These are phyloP conservation scores for Exephanes ischioxanthus DNA, from an alignment of 2,888 invertebrate species.

Conservation along the genomic window DNA sequence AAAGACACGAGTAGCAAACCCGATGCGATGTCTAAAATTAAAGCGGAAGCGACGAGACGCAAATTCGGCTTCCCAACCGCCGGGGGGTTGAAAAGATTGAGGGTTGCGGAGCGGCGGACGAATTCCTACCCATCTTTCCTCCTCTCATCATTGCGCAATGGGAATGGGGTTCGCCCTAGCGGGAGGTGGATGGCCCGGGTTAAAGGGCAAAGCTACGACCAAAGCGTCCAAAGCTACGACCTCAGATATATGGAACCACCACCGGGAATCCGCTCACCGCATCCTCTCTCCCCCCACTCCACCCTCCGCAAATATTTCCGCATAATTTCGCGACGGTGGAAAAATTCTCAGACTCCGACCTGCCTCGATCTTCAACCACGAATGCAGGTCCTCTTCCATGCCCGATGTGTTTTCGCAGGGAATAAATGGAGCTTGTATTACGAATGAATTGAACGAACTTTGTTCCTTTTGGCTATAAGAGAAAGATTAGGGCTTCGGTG, in stretches of 20 bases:
- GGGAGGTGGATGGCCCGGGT: constrained; percentile 59
- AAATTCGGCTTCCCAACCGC: constrained; percentile 43
- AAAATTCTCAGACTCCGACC: constrained; percentile 42
- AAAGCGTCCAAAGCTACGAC: constrained; percentile 39
- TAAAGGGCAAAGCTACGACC: constrained; percentile 63
- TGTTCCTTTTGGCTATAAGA: not conserved
- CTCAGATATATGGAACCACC: constrained; percentile 17
- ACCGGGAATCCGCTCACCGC: constrained; percentile 6
- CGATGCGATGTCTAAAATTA: constrained; percentile 76
- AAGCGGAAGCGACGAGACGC: constrained; percentile 74
- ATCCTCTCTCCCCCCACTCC: constrained; percentile 27
- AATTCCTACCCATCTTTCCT: constrained; percentile 46
- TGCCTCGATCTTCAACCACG: constrained; percentile 27
- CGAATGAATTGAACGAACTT: not conserved
- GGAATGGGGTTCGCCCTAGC: constrained; percentile 53
- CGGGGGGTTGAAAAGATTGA: constrained; percentile 53
- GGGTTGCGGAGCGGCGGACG: constrained; percentile 28
- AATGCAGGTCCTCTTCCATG: constrained; percentile 15
- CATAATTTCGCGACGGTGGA: constrained; percentile 58
- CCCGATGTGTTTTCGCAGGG: not conserved
- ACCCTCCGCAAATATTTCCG: constrained; percentile 62
- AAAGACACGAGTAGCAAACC: constrained; percentile 42
- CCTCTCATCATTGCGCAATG: constrained; percentile 53
- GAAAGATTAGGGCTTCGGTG: no score
- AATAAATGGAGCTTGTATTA: constrained; percentile 21